Base-by-base conservation (phyloP, 2,797 vertebrate genomes). In the Melanotaenia boesemani region DNA sequence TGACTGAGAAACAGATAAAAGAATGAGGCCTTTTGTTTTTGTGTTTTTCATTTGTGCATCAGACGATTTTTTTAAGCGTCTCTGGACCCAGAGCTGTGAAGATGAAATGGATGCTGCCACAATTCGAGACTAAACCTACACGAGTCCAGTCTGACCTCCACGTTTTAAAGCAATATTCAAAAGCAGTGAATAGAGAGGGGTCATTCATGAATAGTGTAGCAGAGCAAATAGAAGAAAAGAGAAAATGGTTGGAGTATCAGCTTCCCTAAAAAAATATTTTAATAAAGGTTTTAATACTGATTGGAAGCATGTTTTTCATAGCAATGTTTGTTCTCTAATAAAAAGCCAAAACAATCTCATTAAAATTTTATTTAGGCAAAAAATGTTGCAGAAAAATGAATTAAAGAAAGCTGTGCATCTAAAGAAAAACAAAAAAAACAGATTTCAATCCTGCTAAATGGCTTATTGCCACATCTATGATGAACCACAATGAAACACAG, bases 141-240 rank as follows among this genome's bases (percentile, higher is more conserved):
- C 63, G 77, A 58, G 61, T 61, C 26, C 39, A 32, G 60, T 3
- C 30, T 34, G 74, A 70, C 77, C 72, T 81, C 1, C 8, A 70
- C 83, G 76, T 85, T 82, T 81, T 75, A 67, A 81, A 79, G 67
- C 78, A 87, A 85, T 82, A 81, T 82, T 83, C 61, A 75, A 65
- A 44, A 81, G 46, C 13, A 18, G 68, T 73, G 72, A 85, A 88
- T 59, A 86, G 81, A 72, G 63, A 63, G 54, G 63, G 3, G 36
- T 44, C 46, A 76, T 82, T 76, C 77, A 81, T 85, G 72, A 87
- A 93, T 81, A 86, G 76, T 82, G 77, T 74, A 85, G 72, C 36
- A 79, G 69, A 65, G 18, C 66, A 80, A 88, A 87, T 8, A 67
- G 44, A 50, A 36, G 66, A 68, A 74, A 28, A 28, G 2, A 56